A percentile compares a stretch with the other conserved stretches of the same genome.
Evolutionary conservation across 2,888 invertebrate species (phyloP).

Genomic region (Thecocarcelia acutangulata): DNA sequence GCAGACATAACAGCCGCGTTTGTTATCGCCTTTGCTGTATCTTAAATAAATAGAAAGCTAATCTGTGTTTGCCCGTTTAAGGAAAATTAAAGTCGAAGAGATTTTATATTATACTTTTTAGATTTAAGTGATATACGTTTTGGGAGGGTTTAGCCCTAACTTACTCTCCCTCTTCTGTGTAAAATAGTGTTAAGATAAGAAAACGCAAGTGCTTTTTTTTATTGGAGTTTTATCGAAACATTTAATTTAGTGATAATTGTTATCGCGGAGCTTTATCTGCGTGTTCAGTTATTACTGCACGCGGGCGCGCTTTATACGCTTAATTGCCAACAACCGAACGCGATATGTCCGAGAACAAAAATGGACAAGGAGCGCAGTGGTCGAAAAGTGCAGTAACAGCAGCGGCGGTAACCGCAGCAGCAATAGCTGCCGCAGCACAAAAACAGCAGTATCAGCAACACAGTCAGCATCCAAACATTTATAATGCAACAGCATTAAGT

Average conservation of each 20-base stretch:
- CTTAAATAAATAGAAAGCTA: constrained; percentile 70
- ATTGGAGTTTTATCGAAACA: constrained; percentile 18
- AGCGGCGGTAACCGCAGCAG: constrained; percentile 69
- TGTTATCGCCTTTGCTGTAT: constrained; percentile 75
- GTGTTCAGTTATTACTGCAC: constrained; percentile 55
- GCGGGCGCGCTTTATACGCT: constrained; percentile 20
- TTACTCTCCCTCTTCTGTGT: constrained; percentile 32
- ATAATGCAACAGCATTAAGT: constrained; percentile 59
- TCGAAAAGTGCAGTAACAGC: constrained; percentile 75
- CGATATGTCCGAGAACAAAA: constrained; percentile 80
- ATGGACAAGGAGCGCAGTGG: constrained; percentile 79
- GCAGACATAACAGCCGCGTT: constrained; percentile 75
- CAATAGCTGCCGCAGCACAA: constrained; percentile 66
- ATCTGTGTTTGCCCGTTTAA: constrained; percentile 47
- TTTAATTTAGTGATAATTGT: constrained; percentile 32
- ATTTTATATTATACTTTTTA: constrained; percentile 36
- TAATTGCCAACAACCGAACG: constrained; percentile 26
- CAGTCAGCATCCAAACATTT: constrained; percentile 62
- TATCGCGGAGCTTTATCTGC: constrained; percentile 51
- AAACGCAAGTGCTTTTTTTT: constrained; percentile 32
- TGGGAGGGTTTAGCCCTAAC: constrained; percentile 60
- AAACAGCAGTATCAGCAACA: constrained; percentile 67
- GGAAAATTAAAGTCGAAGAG: constrained; percentile 26
- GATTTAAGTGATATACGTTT: constrained; percentile 48
- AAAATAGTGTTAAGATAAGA: constrained; percentile 61